Evolutionary conservation across 1,140 invertebrate genomes (phyloP).

Genomic region (Rhagoletis zephyria): DNA sequence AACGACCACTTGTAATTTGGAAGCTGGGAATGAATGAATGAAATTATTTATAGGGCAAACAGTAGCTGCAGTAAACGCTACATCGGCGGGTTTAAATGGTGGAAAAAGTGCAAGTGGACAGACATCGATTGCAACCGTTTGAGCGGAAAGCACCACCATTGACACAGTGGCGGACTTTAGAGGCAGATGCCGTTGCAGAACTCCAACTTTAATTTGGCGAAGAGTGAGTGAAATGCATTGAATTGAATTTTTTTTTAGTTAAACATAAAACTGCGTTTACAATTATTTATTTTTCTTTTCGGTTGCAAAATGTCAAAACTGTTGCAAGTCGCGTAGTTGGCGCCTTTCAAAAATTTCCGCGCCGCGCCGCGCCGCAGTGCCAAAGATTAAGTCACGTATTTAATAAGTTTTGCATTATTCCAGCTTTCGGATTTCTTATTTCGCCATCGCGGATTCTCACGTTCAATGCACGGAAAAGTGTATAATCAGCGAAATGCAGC

Average conservation of each 20-base stretch:
- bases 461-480: background rate
- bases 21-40: constrained; percentile 28
- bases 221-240: background rate
- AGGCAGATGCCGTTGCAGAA: background rate
- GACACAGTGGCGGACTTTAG: background rate
- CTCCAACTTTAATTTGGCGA: background rate
- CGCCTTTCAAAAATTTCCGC: background rate
- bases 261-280: background rate
- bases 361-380: background rate
- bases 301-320: background rate
- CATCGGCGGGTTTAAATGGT: background rate
- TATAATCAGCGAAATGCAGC: constrained; percentile 13
- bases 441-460: background rate
- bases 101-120: background rate
- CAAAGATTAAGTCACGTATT: constrained; percentile 52
- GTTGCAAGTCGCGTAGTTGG: background rate
- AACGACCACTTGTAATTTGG: constrained; percentile 44
- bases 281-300: background rate
- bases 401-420: constrained; percentile 46
- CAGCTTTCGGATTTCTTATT: background rate
- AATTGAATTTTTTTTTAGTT: too few relatives aligned
- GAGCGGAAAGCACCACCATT: background rate
- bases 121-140: background rate
- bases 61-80: background rate
- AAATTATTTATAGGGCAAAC: background rate